phyloP scores from a whole-genome alignment of 2,797 vertebrate species.

The Neosilurus mollespiculum region DNA sequence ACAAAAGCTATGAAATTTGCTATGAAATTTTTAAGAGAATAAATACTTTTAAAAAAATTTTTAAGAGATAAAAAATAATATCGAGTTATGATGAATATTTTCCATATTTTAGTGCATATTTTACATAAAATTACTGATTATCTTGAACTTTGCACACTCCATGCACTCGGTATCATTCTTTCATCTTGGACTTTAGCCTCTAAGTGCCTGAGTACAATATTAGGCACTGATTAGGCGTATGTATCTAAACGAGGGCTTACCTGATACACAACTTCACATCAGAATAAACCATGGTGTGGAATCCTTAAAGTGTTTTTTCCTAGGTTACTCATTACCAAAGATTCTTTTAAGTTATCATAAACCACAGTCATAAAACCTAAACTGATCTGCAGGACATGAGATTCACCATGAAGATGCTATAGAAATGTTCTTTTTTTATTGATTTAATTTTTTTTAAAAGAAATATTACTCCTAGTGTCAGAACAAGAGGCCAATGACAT shows the following conservation, averaged over 20 bases:
- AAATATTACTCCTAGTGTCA: not conserved
- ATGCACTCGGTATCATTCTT: not conserved
- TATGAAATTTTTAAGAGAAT: too few species aligned
- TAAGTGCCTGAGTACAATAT: not conserved
- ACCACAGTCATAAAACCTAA: not conserved
- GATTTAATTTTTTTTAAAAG: not conserved
- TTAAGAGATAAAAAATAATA: too few species aligned
- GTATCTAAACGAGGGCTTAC: not conserved
- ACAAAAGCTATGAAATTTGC: too few species aligned
- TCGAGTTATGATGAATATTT: too few species aligned
- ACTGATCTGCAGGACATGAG: not conserved
- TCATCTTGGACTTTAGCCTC: not conserved
- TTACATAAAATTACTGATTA: too few species aligned
- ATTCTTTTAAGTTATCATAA: not conserved
- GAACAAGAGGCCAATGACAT: slow-evolving; percentile 32
- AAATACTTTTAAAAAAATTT: too few species aligned
- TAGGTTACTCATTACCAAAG: not conserved
- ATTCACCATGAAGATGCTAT: not conserved
- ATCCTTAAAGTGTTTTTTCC: not conserved
- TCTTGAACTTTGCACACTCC: not conserved
- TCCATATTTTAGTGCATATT: too few species aligned
- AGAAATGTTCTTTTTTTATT: not conserved
- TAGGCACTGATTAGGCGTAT: not conserved
- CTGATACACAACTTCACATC: not conserved
- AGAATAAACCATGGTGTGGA: too few species aligned